These are phyloP conservation scores for Euproctis similis DNA, from an alignment of 2,888 invertebrate genomes.

Conservation along the genomic window DNA sequence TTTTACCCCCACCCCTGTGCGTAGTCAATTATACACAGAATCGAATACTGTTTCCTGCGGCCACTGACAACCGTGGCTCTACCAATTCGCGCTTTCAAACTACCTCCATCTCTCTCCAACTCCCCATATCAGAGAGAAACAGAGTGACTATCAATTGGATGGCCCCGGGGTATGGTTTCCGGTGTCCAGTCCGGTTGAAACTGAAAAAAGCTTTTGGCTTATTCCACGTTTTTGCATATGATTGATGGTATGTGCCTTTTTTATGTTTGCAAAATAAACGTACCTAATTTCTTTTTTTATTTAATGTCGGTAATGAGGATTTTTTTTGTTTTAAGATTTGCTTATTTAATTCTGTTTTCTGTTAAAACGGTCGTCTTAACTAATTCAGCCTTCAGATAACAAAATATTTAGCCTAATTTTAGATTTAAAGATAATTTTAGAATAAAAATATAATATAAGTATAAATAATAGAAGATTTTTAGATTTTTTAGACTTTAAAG, in stretches of 20 bases:
- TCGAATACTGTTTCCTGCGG: conserved; percentile 73
- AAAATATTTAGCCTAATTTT: no score
- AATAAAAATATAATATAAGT: no score
- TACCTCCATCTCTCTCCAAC: conserved; percentile 29
- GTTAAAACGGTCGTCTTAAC: no score
- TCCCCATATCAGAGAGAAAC: conserved; percentile 24
- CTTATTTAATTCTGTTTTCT: no score
- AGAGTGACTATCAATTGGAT: conserved; percentile 26
- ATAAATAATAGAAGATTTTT: no score
- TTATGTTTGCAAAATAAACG: no score
- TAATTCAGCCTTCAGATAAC: no score
- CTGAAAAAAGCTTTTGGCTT: conserved; percentile 56
- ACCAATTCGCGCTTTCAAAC: conserved; percentile 61
- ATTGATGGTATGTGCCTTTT: conserved; percentile 14
- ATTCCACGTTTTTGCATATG: conserved; percentile 26
- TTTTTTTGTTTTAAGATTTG: no score
- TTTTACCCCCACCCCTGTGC: conserved; percentile 38
- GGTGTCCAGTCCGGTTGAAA: conserved; percentile 53
- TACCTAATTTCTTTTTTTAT: no score
- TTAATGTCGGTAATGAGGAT: no score
- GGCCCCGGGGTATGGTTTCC: conserved; percentile 39
- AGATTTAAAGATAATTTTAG: no score
- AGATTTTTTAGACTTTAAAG: no score
- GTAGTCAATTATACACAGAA: conserved; percentile 66
- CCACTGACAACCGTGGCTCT: conserved; percentile 54